phyloP scores from a whole-genome alignment of 1,140 invertebrate species.

The Coelopa frigida region DNA sequence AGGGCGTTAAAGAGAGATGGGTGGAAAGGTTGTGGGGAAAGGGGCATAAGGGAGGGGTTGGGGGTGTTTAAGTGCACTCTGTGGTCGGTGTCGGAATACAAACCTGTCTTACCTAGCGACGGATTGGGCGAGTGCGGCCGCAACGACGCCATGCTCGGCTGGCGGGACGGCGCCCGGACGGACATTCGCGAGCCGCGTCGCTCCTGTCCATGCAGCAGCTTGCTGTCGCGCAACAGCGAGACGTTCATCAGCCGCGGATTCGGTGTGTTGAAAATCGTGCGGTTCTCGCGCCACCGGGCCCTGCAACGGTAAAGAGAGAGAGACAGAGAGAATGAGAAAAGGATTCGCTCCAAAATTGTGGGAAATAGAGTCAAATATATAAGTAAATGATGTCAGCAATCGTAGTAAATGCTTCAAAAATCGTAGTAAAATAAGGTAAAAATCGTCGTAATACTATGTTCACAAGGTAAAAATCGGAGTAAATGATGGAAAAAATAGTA shows the following conservation, averaged over 20 bases:
- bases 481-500: too few species aligned
- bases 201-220: constrained; percentile 67
- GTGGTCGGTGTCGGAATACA: too few species aligned
- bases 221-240: constrained; percentile 72
- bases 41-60: too few species aligned
- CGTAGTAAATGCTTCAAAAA: too few species aligned
- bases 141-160: constrained; percentile 74
- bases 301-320: too few species aligned
- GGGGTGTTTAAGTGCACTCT: too few species aligned
- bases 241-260: constrained; percentile 85
- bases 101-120: constrained; percentile 64
- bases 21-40: too few species aligned
- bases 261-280: constrained; percentile 91
- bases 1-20: too few species aligned
- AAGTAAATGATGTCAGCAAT: not conserved
- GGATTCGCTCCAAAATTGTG: not conserved
- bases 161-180: constrained; percentile 65
- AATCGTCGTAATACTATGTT: too few species aligned
- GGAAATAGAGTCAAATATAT: not conserved
- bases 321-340: not conserved
- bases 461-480: too few species aligned
- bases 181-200: constrained; percentile 70
- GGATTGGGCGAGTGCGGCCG: constrained; percentile 69
- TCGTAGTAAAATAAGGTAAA: too few species aligned
- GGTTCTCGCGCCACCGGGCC: constrained; percentile 82